Conservation (phyloP, 2,888 invertebrate species). For the Eumerus sabulonum region DNA sequence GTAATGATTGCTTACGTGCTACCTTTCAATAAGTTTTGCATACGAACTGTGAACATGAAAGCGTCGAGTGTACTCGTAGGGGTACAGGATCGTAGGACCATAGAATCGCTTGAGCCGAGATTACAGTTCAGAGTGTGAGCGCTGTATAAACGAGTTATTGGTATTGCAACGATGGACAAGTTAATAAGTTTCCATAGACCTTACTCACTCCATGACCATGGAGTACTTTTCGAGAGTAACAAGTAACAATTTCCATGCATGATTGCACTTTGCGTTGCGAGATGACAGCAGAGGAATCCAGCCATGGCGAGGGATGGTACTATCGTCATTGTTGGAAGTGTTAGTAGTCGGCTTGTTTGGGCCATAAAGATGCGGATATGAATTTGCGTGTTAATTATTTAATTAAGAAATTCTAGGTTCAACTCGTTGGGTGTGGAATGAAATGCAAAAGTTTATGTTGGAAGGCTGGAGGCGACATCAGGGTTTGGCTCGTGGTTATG, state of each 20-base stretch:
- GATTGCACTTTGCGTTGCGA: conserved; percentile 16
- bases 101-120: conserved; percentile 1
- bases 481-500: conserved; percentile 2
- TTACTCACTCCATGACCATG: too few species aligned
- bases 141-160: conserved; percentile 58
- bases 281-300: conserved; percentile 20
- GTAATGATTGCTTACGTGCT: conserved; percentile 64
- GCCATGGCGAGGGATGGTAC: too few species aligned
- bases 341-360: conserved; percentile 8
- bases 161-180: conserved; percentile 55
- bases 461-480: conserved; percentile 37
- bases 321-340: too few species aligned
- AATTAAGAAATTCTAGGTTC: conserved; percentile 61
- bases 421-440: conserved; percentile 5
- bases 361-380: conserved; percentile 64
- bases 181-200: conserved; percentile 58
- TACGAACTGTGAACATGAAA: too few species aligned
- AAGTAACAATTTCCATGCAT: conserved; percentile 54
- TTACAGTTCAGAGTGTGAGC: conserved; percentile 55
- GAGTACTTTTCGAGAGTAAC: not conserved
- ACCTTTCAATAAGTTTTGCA: conserved; percentile 60
- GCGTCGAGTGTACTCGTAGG: too few species aligned
- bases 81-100: too few species aligned
- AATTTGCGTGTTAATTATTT: conserved; percentile 68
- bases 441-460: conserved; percentile 34